These are phyloP conservation scores for Drosophila nigrodunni DNA, from an alignment of 1,140 invertebrate genomes.

Conservation along the genomic window DNA sequence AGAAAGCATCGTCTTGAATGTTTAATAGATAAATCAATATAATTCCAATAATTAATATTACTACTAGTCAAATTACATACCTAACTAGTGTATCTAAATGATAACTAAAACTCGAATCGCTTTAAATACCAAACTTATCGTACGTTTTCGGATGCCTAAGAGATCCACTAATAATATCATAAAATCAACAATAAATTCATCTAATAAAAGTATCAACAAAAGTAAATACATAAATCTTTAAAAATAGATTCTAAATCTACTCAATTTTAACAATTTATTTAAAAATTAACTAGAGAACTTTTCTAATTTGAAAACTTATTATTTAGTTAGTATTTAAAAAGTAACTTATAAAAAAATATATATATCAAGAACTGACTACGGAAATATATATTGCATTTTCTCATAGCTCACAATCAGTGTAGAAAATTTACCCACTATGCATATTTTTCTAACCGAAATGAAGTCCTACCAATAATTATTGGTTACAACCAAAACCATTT, in stretches of 20 bases:
- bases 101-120: constrained; percentile 40
- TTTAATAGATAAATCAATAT: constrained; percentile 66
- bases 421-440: constrained; percentile 56
- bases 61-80: constrained; percentile 51
- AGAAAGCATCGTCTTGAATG: constrained; percentile 29
- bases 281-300: constrained; percentile 12
- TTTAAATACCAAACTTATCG: constrained; percentile 39
- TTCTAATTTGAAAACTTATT: constrained; percentile 29
- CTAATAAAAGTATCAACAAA: constrained; percentile 36
- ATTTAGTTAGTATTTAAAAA: constrained; percentile 26
- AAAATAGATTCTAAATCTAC: constrained; percentile 2
- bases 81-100: constrained; percentile 11
- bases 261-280: constrained; percentile 30
- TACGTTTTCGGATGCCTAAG: constrained; percentile 61
- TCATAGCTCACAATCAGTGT: constrained; percentile 54
- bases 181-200: constrained; percentile 15
- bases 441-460: constrained; percentile 69
- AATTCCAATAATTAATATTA: constrained; percentile 36
- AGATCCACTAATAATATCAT: constrained; percentile 17
- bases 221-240: constrained; percentile 21
- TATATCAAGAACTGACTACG: constrained; percentile 45
- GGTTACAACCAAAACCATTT: constrained; percentile 59
- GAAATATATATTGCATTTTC: constrained; percentile 46
- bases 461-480: constrained; percentile 65
- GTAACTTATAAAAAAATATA: constrained; percentile 7